Conservation (phyloP, 37 sponge, comb jelly and placozoan genomes). For the Sycon ciliatum region DNA sequence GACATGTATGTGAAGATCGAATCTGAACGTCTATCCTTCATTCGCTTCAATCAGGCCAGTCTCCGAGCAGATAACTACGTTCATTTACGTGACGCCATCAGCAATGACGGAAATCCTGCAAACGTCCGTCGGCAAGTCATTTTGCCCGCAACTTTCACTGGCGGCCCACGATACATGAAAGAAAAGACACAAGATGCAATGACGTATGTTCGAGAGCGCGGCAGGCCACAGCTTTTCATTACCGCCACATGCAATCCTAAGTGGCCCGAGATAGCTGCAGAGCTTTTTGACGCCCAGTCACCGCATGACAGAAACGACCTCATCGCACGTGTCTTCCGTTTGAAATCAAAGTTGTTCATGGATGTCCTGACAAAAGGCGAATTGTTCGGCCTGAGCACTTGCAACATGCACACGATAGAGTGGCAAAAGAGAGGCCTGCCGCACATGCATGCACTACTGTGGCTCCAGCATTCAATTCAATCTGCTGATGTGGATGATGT, state of each 20-base stretch:
- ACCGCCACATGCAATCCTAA: slow-evolving; percentile 49
- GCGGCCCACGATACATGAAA: slow-evolving; percentile 50
- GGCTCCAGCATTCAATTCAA: not conserved
- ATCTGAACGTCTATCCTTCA: slow-evolving; percentile 36
- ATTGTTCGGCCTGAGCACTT: slow-evolving; percentile 30
- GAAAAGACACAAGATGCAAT: slow-evolving; percentile 49
- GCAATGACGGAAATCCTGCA: slow-evolving; percentile 32
- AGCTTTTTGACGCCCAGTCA: slow-evolving; percentile 27
- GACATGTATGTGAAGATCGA: slow-evolving; percentile 50
- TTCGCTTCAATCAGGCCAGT: slow-evolving; percentile 19
- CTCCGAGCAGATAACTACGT: slow-evolving; percentile 30
- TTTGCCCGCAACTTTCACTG: slow-evolving; percentile 50
- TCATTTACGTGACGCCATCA: slow-evolving; percentile 16
- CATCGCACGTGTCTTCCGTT: slow-evolving; percentile 32
- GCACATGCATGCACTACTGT: slow-evolving; percentile 34
- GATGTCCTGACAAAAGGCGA: slow-evolving; percentile 28
- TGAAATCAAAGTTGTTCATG: slow-evolving; percentile 36
- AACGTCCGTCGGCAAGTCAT: slow-evolving; percentile 43
- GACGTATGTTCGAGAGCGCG: slow-evolving; percentile 39
- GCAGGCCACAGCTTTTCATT: slow-evolving; percentile 41
- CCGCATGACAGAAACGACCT: slow-evolving; percentile 46
- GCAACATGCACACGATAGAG: slow-evolving; percentile 30
- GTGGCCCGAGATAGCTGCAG: slow-evolving; percentile 42
- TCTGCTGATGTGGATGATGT: not conserved
- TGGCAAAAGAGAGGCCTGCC: slow-evolving; percentile 50